Evolutionary conservation across 2,888 invertebrate genomes (phyloP), one percentile per base, ranked within the genome.

Genomic region (Dicyrtomina minuta): DNA sequence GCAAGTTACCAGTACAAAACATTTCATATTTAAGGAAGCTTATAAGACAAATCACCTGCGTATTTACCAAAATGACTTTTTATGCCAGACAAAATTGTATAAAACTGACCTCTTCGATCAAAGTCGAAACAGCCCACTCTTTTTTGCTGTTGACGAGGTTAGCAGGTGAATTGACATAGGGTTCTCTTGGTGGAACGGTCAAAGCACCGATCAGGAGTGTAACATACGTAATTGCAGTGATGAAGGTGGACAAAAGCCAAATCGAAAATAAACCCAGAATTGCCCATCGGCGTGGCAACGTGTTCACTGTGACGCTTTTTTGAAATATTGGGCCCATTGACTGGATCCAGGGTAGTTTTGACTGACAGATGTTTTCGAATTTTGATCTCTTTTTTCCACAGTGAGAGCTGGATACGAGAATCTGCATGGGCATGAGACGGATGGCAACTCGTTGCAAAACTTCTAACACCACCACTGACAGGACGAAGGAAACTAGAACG

Each of bases 261-360:
- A 20, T 20, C 20, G 2, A n/a, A n/a, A n/a, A n/a, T n/a, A n/a
- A n/a, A n/a, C n/a, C n/a, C n/a, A n/a, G n/a, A n/a, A n/a, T n/a
- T n/a, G n/a, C n/a, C n/a, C n/a, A n/a, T n/a, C n/a, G n/a, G n/a
- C n/a, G n/a, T n/a, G n/a, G n/a, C n/a, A 59, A 41, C 10, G 12
- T 22, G 12, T 41, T 20, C 10, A 41, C 2, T n/a, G 59, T 13
- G 12, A 59, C 43, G 10, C 41, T 41, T 12, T 43, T 26, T 12
- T 41, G 17, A 15, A 59, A 59, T 12, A 59, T 5, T 4, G 59
- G 41, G 8, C 41, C 59, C 20, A 59, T 2, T 6, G 41, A 12
- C 41, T 59, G 59, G 24, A 59, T 59, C 59, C 59, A 59, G 22
- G 59, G 43, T 1, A 59, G 5, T 27, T 27, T 39, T 12, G 8